Evolutionary conservation across 2,113 vertebrate genomes (phyloP).

Genomic region (Syngnathoides biaculeatus): DNA sequence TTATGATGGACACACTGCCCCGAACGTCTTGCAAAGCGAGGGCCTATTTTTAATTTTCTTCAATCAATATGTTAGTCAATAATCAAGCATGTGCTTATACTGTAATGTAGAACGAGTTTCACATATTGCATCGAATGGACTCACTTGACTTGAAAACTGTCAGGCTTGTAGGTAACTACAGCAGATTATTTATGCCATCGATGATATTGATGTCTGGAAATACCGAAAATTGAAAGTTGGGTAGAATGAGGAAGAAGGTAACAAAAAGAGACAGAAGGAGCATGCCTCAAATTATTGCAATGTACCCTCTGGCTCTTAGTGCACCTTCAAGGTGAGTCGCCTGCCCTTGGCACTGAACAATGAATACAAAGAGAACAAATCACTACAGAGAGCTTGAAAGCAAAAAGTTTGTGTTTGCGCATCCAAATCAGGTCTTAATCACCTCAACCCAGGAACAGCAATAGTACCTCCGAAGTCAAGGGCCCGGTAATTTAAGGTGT

Average conservation of each 20-base stretch:
- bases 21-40: not conserved
- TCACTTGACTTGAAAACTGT: too few relatives aligned
- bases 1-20: constrained; percentile 3
- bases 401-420: constrained; percentile 16
- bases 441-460: not conserved
- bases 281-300: constrained; percentile 27
- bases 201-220: constrained; percentile 20
- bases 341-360: constrained; percentile 45
- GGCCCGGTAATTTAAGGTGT: not conserved
- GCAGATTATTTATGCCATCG: constrained; percentile 28
- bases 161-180: constrained; percentile 8
- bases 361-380: constrained; percentile 53
- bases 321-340: constrained; percentile 52
- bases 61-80: not conserved
- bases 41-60: not conserved
- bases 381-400: constrained; percentile 26
- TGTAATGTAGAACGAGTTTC: not conserved
- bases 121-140: too few relatives aligned
- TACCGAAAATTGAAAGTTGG: constrained; percentile 8
- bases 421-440: constrained; percentile 2
- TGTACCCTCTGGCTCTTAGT: constrained; percentile 31
- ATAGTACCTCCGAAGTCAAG: not conserved
- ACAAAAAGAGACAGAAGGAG: not conserved
- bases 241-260: not conserved
- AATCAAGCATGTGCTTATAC: not conserved